phyloP scores from a whole-genome alignment of 1,140 invertebrate species.

The Eubasilissa regina region DNA sequence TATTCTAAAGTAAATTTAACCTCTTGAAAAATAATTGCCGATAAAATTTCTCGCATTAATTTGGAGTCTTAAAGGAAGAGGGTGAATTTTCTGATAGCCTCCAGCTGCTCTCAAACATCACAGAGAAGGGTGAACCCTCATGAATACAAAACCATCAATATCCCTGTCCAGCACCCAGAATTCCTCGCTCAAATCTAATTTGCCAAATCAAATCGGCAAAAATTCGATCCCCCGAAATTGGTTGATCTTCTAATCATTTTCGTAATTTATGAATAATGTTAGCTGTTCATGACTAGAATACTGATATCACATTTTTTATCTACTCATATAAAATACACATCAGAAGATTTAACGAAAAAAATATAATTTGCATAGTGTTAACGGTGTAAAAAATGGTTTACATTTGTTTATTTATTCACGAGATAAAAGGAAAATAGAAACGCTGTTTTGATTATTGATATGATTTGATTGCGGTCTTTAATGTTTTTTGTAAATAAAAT shows the following conservation, averaged over 20 bases:
- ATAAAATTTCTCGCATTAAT: too few relatives aligned
- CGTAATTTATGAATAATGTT: background rate
- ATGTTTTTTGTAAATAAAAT: too few relatives aligned
- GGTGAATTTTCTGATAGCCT: background rate
- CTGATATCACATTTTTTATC: background rate
- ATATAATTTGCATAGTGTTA: too few relatives aligned
- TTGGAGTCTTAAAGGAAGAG: background rate
- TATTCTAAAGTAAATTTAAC: background rate
- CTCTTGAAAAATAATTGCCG: too few relatives aligned
- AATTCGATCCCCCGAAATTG: slow-evolving; percentile 8
- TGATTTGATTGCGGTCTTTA: too few relatives aligned
- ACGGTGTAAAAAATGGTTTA: too few relatives aligned
- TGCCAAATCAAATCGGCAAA: background rate
- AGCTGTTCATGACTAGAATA: too few relatives aligned
- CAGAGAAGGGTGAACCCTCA: background rate
- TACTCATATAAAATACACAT: background rate
- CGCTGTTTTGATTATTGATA: too few relatives aligned
- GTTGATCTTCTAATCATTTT: background rate
- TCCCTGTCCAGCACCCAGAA: background rate
- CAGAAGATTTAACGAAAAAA: background rate
- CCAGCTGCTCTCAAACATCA: slow-evolving; percentile 4
- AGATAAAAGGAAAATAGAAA: too few relatives aligned
- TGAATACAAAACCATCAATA: slow-evolving; percentile 17
- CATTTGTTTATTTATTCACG: too few relatives aligned
- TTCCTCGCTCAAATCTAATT: background rate